phyloP scores from a whole-genome alignment of 2,888 invertebrate species.

The Axea sp. region DNA sequence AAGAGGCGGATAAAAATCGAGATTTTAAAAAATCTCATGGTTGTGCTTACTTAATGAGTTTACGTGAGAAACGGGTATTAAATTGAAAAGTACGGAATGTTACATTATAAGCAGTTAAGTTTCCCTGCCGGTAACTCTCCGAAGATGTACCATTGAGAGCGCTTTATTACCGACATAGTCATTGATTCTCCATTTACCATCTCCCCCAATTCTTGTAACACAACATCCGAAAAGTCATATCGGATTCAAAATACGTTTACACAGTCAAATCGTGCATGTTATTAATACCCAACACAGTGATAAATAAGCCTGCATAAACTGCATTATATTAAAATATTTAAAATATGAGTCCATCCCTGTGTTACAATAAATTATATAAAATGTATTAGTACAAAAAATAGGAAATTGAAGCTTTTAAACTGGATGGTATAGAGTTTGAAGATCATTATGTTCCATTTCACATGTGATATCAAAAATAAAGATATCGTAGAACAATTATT shows the following conservation, averaged over 20 bases:
- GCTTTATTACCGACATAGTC: conserved; percentile 74
- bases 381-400: too few relatives aligned
- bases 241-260: conserved; percentile 2
- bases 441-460: too few relatives aligned
- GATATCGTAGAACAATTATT: conserved; percentile 7
- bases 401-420: too few relatives aligned
- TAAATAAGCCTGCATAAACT: too few relatives aligned
- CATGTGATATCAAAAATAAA: too few relatives aligned
- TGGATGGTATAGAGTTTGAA: too few relatives aligned
- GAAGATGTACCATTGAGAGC: conserved; percentile 59
- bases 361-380: too few relatives aligned
- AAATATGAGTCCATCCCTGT: too few relatives aligned
- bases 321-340: too few relatives aligned
- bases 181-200: conserved; percentile 68
- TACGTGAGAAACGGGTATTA: conserved; percentile 6
- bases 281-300: too few relatives aligned
- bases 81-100: conserved; percentile 23
- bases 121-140: conserved; percentile 72
- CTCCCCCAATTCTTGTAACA: conserved; percentile 11
- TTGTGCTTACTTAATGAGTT: conserved; percentile 9
- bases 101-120: conserved; percentile 43
- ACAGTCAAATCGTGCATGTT: too few relatives aligned
- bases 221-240: conserved; percentile 14
- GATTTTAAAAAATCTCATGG: background rate
- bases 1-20: background rate